These are phyloP conservation scores for Xenopus laevis DNA, from an alignment of 2,113 vertebrate species.

Conservation along the genomic window DNA sequence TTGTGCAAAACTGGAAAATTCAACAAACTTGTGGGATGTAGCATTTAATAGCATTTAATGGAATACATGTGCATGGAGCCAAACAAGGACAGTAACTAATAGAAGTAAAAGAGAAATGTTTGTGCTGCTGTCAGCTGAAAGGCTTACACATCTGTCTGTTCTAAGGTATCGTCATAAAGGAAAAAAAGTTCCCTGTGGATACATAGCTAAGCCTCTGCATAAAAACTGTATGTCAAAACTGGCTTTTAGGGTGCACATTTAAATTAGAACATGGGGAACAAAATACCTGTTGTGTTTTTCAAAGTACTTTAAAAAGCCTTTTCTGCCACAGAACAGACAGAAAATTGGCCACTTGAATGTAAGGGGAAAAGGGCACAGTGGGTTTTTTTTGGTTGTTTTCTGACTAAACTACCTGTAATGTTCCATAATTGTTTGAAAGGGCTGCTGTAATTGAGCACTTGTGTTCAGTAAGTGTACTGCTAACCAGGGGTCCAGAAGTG, in stretches of 20 bases:
- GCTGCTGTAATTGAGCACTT: constrained; percentile 59
- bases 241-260: constrained; percentile 9
- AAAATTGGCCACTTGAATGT: constrained; percentile 42
- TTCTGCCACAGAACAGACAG: constrained; percentile 36
- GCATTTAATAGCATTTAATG: too few relatives aligned
- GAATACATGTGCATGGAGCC: too few relatives aligned
- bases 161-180: not conserved
- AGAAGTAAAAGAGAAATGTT: too few relatives aligned
- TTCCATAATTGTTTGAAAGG: constrained; percentile 61
- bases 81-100: too few relatives aligned
- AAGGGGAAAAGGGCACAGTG: constrained; percentile 44
- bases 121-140: not conserved
- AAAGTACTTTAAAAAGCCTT: constrained; percentile 12
- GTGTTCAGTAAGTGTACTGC: constrained; percentile 53
- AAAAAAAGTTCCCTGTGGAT: not conserved
- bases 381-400: constrained; percentile 47
- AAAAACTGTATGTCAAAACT: not conserved
- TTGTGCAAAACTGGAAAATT: too few relatives aligned
- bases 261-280: constrained; percentile 7
- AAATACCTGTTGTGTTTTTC: constrained; percentile 9
- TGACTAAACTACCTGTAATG: constrained; percentile 48
- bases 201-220: not conserved
- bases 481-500: constrained; percentile 50
- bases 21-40: too few relatives aligned
- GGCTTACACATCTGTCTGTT: not conserved